Base-by-base conservation (phyloP, 1,140 invertebrate genomes). In the Drosophila pseudoobscura region DNA sequence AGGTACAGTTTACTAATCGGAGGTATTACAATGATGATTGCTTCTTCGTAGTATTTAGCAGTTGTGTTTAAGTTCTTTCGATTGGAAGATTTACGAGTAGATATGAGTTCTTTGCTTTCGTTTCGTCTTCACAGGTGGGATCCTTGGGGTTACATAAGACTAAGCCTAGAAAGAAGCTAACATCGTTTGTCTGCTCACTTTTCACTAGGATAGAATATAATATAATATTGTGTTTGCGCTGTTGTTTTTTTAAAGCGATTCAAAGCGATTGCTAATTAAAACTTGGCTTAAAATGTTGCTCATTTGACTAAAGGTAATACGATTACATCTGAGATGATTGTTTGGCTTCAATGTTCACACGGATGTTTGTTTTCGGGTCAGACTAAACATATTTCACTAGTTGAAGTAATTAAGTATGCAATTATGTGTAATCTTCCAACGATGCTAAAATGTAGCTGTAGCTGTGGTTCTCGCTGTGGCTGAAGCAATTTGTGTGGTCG, bases 11-110 rank as follows among this genome's bases (percentile, higher is more conserved):
- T 65, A 60, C 75, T 80, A 79, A 57, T 89, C 75, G 85, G 85
- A 89, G 85, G 85, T 89, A 89, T 89, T 80, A 66, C 39, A 69
- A 39, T 68, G 76, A 74, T 87, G 79, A 87, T 87, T 87, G 80
- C 66, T 85, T 77, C 39, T 58, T 59, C 55, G 49, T 69, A 50
- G 24, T 51, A 47, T 70, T 55, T 64, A 61, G 70, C 52, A 60
- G 44, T 58, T 63, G 57, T 47, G 62, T 53, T 39, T 65, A 71
- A 65, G 63, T 60, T 75, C 46, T 45, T 35, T 64, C 41, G 58
- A 71, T 47, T 78, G 61, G 56, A 87, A 73, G 55, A 35, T 60
- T 57, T 44, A 69, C 35, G 35, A 39, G 35, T 39, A 39, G 80
- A 85, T 85, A 87, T 85, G 82, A 80, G 74, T 54, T 70, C 26